Evolutionary conservation across 2,888 invertebrate genomes (phyloP).

Genomic region (Carpatolechia fugitivella): DNA sequence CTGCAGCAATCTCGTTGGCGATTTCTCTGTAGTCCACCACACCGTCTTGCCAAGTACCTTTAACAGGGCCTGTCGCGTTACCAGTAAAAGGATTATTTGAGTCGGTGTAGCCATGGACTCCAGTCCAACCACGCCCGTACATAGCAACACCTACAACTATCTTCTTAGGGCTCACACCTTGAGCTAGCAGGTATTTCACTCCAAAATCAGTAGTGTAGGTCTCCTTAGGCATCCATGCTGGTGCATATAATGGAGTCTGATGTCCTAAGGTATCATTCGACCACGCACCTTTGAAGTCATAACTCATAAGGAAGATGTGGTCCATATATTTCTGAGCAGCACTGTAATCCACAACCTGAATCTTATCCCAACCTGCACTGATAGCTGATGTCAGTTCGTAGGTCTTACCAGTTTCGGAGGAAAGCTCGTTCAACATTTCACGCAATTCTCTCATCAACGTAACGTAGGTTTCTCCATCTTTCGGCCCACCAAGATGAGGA

Average conservation of each 20-base stretch:
- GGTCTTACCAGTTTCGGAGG: constrained; percentile 62
- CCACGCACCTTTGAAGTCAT: constrained; percentile 75
- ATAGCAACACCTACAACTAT: constrained; percentile 71
- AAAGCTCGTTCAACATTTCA: constrained; percentile 64
- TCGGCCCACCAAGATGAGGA: constrained; percentile 63
- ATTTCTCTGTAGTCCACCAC: constrained; percentile 72
- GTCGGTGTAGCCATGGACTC: constrained; percentile 57
- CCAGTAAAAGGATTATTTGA: constrained; percentile 64
- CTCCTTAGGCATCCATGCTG: constrained; percentile 65
- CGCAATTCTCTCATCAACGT: constrained; percentile 66
- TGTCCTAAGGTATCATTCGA: constrained; percentile 70
- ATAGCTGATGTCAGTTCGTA: constrained; percentile 74
- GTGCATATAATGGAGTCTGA: constrained; percentile 65
- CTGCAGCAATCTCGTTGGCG: constrained; percentile 61
- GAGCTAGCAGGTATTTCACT: constrained; percentile 63
- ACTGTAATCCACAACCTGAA: constrained; percentile 70
- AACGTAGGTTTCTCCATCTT: constrained; percentile 65
- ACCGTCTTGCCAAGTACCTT: constrained; percentile 74
- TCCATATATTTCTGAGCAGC: constrained; percentile 72
- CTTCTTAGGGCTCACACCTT: constrained; percentile 69
- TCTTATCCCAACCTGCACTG: constrained; percentile 74
- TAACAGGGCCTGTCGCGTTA: constrained; percentile 64
- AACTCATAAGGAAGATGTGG: constrained; percentile 73
- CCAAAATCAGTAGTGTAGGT: constrained; percentile 75
- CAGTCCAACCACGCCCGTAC: constrained; percentile 74